These are phyloP conservation scores for Drosophila stalkeri DNA, from an alignment of 2,888 invertebrate species.

Conservation along the genomic window DNA sequence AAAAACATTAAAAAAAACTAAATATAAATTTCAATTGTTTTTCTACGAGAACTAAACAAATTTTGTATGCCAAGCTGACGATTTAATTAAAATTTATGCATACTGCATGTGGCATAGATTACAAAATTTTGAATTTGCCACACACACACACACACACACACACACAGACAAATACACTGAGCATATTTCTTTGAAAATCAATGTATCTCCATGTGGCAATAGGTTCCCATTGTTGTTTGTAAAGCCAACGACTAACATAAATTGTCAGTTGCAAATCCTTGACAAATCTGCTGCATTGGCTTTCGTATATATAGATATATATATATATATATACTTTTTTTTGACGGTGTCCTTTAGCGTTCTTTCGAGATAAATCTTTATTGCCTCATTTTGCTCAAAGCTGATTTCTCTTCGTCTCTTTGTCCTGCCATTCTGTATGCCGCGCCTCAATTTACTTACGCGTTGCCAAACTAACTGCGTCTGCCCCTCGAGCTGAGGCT, in stretches of 20 bases:
- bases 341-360: conserved; percentile 50
- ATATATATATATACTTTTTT: conserved; percentile 10
- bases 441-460: conserved; percentile 29
- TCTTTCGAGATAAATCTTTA: conserved; percentile 73
- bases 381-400: conserved; percentile 77
- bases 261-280: conserved; percentile 74
- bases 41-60: conserved; percentile 13
- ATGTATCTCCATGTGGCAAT: conserved; percentile 15
- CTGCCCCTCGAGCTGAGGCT: conserved; percentile 12
- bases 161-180: conserved; percentile 13
- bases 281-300: conserved; percentile 77
- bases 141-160: conserved; percentile 15
- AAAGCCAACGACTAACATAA: conserved; percentile 68
- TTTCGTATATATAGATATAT: conserved; percentile 1
- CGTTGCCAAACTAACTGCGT: conserved; percentile 53
- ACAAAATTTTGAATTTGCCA: conserved; percentile 34
- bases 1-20: conserved; percentile 9
- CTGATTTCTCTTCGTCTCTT: conserved; percentile 58
- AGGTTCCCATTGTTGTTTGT: conserved; percentile 21
- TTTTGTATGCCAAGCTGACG: conserved; percentile 12
- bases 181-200: conserved; percentile 27
- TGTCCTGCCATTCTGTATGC: conserved; percentile 35
- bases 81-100: conserved; percentile 75
- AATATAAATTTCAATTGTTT: conserved; percentile 41
- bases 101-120: conserved; percentile 60